Base-by-base conservation (phyloP, 2,113 vertebrate genomes). In the Sylvia atricapilla region DNA sequence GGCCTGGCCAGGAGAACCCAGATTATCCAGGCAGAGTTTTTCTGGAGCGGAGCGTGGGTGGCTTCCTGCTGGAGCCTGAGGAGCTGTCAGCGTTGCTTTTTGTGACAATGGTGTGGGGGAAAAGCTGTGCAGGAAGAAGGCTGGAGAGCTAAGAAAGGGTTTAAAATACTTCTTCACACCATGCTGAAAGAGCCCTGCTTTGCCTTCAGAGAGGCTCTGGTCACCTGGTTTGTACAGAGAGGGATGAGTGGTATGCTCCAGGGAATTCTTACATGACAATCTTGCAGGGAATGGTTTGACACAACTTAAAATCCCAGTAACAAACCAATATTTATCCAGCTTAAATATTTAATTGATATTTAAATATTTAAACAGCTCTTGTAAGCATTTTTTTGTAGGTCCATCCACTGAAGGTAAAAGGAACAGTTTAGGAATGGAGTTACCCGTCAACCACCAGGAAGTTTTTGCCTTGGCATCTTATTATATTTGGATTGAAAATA, bases 101-200 rank as follows among this genome's bases (percentile, higher is more conserved):
- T 47, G 72, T 90, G 82, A 93, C 87, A 90, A 43, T 90, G 78
- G 67, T 56, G 87, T 89, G 94, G 82, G 93, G 94, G 85, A 88
- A 89, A 46, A 46, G 63, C 87, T 88, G 18, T 24, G 75, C 70
- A 20, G 81, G 35, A 50, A 49, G 89, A 44, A 79, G 44, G 15
- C 81, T 94, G 1, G 1, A 7, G 59, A 92, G 80, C 35, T 15
- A 4, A 53, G 53, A 9, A 31, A 22, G 14, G 66, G 16, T 80
- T 90, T 55, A 59, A 77, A 90, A 63, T 90, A 24, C 28, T 81
- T 66, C 39, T 83, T 83, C 22, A 0, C 12, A 3, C 28, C 9
- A 16, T 1, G 10, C 69, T 64, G 39, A 4, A 52, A 33, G 72
- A 58, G 39, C 27, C 14, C 41, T 66, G 20, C 58, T 58, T 50